Evolutionary conservation across 2,797 vertebrate species (phyloP).

Genomic region (Aratinga solstitialis): DNA sequence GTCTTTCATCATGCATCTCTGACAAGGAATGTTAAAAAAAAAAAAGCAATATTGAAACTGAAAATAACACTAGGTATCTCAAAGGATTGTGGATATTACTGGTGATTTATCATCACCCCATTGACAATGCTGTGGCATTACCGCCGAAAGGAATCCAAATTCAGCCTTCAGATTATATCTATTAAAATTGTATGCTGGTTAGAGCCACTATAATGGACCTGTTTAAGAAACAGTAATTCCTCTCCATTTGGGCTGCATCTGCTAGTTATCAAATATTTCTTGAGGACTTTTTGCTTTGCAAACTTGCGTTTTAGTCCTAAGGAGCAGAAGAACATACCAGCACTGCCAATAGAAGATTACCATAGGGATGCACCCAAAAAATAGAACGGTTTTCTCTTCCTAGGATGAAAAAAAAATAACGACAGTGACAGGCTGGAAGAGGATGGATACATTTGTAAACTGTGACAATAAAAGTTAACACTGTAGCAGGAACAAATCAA

Average conservation of each 20-base stretch:
- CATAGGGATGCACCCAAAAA: constrained; percentile 30
- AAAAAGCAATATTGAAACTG: not conserved
- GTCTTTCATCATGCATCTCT: not conserved
- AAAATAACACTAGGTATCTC: not conserved
- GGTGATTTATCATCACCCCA: not conserved
- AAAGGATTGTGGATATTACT: not conserved
- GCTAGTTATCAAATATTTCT: constrained; percentile 39
- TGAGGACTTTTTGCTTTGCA: not conserved
- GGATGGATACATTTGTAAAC: constrained; percentile 68
- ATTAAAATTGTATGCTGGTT: not conserved
- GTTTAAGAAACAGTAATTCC: constrained; percentile 48
- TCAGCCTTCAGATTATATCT: constrained; percentile 10
- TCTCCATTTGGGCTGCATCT: constrained; percentile 41
- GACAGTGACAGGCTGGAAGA: constrained; percentile 26
- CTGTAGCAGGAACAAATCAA: constrained; percentile 42
- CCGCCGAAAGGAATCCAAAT: constrained; percentile 1
- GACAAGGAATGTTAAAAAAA: not conserved
- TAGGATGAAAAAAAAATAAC: constrained; percentile 49
- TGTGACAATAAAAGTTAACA: constrained; percentile 65
- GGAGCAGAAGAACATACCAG: not conserved
- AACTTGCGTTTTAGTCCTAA: not conserved
- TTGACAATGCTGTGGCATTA: not conserved
- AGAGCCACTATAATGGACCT: constrained; percentile 6
- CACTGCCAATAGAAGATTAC: not conserved
- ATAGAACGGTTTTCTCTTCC: constrained; percentile 22